Evolutionary conservation across 2,797 vertebrate species (phyloP).

Genomic region (Coluber constrictor): DNA sequence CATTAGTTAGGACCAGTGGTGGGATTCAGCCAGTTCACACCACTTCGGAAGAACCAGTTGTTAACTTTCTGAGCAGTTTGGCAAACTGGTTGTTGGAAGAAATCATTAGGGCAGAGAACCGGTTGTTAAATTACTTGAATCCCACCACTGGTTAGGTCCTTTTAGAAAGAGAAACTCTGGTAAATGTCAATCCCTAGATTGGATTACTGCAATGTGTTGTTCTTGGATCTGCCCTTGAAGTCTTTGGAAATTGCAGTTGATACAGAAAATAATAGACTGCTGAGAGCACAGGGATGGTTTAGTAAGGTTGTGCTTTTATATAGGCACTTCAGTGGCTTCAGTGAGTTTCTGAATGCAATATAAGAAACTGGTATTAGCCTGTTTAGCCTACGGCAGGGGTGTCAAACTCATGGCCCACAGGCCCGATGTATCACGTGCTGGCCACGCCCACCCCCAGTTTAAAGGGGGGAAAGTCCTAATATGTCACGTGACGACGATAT

Average conservation of each 20-base stretch:
- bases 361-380: neutral
- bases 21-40: too few species aligned
- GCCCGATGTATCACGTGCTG: too few species aligned
- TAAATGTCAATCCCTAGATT: neutral
- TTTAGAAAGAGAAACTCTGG: neutral
- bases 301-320: neutral
- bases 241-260: neutral
- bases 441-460: too few species aligned
- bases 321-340: neutral
- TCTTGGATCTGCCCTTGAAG: neutral
- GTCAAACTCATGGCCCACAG: too few species aligned
- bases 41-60: too few species aligned
- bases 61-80: too few species aligned
- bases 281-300: neutral
- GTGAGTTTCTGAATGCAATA: neutral
- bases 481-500: too few species aligned
- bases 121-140: too few species aligned
- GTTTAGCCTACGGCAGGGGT: neutral
- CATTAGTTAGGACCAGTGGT: neutral
- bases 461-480: too few species aligned
- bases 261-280: neutral
- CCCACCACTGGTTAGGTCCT: neutral
- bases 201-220: neutral
- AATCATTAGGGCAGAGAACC: too few species aligned
- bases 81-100: too few species aligned